Base-by-base conservation (phyloP, 2,113 vertebrate species). In the Tylochromis polylepis region DNA sequence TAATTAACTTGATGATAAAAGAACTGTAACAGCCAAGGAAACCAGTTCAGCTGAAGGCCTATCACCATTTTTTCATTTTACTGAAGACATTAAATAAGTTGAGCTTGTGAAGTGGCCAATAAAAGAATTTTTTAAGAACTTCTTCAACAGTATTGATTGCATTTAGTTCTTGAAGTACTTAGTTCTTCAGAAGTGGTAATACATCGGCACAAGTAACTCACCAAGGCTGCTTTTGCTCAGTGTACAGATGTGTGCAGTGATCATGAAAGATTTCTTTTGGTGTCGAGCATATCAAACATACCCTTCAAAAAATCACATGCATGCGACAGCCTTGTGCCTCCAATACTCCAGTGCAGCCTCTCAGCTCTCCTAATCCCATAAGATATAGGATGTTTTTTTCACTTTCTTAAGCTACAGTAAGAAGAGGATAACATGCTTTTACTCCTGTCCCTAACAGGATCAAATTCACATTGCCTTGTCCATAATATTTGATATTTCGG, bases 341-440 rank as follows among this genome's bases (percentile, higher is more conserved):
- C 81, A 34, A 78, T 31, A 49, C 51, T 53, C n/a, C 11, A 1
- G 8, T 22, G 77, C 43, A 86, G 72, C 65, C 62, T 79, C 29
- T 24, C 53, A 80, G 38, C 36, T 79, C 29, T 79, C 11, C 60
- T 87, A 87, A 92, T 90, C 86, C 72, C 29, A 41, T 36, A 81
- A 16, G 31, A 80, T 41, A 85, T 53, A 8, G 20, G 49, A 56
- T 27, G 18, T 34, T 51, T 49, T 55, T 56, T 81, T 67, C 62
- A 75, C 16, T 80, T 77, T 77, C 24, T 57, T 24, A 88, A 89
- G 79, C 60, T 80, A 27, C 34, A 60, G 27, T 81, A 87, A 57
- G 12, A 85, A 79, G 38, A 78, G 29, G 14, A 84, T 81, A 83
- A 86, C 80, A 67, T 29, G 70, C 65, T 84, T 81, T 88, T 60